A percentile compares a stretch with the other conserved stretches of the same genome.
These are phyloP conservation scores for Enteromius viviparus DNA, from an alignment of 2,797 vertebrate species.

Conservation along the genomic window DNA sequence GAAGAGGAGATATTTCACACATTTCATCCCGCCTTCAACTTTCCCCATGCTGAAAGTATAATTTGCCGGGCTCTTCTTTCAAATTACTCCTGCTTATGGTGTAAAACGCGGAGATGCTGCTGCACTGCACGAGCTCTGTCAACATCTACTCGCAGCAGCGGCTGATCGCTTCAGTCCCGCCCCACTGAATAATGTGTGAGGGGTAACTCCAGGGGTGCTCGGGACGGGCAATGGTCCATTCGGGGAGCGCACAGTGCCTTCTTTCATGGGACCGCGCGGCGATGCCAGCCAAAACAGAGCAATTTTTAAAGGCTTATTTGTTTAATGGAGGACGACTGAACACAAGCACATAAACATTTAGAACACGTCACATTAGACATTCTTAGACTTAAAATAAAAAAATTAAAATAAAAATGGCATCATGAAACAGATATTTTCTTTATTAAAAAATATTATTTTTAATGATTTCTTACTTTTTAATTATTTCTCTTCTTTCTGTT, in stretches of 20 bases:
- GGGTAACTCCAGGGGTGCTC: conserved; percentile 51
- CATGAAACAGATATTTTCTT: not conserved
- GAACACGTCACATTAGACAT: not conserved
- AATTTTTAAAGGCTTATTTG: conserved; percentile 1
- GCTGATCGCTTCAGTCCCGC: conserved; percentile 66
- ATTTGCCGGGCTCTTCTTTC: not conserved
- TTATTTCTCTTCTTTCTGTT: not conserved
- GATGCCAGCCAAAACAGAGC: conserved; percentile 3
- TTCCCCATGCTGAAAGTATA: conserved; percentile 80
- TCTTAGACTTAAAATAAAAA: not conserved
- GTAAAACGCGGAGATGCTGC: not conserved
- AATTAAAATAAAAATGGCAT: no score
- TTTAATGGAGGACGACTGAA: not conserved
- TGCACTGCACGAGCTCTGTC: conserved; percentile 9
- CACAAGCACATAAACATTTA: not conserved
- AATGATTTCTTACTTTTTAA: not conserved
- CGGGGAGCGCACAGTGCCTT: not conserved
- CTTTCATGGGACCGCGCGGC: not conserved
- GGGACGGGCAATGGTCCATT: conserved; percentile 55
- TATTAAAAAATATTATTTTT: not conserved
- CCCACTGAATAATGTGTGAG: conserved; percentile 68
- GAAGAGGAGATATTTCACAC: conserved; percentile 91
- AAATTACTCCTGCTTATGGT: not conserved
- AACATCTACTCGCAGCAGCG: conserved; percentile 15
- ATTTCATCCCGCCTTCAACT: conserved; percentile 88